These are phyloP conservation scores for Amphimedon queenslandica DNA, from an alignment of 37 sponge, comb jelly and placozoan genomes.

Conservation along the genomic window DNA sequence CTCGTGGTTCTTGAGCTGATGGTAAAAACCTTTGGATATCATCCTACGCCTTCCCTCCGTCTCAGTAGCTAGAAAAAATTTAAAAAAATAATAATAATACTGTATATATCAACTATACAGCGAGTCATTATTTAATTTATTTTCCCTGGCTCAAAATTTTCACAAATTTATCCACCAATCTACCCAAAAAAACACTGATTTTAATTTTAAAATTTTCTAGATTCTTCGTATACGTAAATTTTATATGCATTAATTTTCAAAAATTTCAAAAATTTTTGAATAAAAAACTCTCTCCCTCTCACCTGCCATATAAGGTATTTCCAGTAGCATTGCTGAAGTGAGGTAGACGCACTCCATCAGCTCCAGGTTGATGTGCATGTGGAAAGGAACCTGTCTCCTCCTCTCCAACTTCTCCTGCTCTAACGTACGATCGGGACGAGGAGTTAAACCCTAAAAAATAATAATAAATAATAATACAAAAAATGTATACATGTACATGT, in stretches of 20 bases:
- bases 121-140: too few relatives aligned
- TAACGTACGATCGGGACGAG: conserved; percentile 70
- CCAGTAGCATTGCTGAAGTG: conserved; percentile 95
- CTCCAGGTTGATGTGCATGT: conserved; percentile 99
- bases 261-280: not conserved
- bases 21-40: conserved; percentile 88
- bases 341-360: conserved; percentile 99
- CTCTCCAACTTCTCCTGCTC: conserved; percentile 94
- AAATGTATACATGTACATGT: too few relatives aligned
- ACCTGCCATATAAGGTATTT: conserved; percentile 97
- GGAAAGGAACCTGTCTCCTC: conserved; percentile 89
- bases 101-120: too few relatives aligned
- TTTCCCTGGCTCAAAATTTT: too few relatives aligned
- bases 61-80: conserved; percentile 46
- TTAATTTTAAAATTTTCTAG: too few relatives aligned
- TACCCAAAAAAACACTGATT: too few relatives aligned
- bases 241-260: too few relatives aligned
- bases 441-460: conserved; percentile 77
- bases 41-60: conserved; percentile 70
- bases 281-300: not conserved
- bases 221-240: too few relatives aligned
- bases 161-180: too few relatives aligned
- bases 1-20: conserved; percentile 85
- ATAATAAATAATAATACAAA: too few relatives aligned
- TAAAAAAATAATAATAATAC: not conserved